These are phyloP conservation scores for Salpingus planirostris DNA, from an alignment of 2,888 invertebrate genomes.

Conservation along the genomic window DNA sequence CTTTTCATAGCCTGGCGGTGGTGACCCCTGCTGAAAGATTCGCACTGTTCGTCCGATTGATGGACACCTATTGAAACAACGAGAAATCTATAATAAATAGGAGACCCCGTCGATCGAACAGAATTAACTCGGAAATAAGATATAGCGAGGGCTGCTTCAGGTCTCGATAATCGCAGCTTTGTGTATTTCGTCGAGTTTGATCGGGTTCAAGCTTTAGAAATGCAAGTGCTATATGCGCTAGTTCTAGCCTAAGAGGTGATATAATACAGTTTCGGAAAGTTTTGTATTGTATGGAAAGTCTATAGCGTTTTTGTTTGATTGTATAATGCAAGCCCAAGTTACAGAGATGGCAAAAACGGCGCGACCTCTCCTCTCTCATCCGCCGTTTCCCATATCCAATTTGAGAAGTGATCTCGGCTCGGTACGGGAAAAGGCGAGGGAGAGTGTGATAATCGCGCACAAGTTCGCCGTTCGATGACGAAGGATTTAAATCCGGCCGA, in stretches of 20 bases:
- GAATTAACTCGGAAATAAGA: slow-evolving; percentile 6
- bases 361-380: too few species aligned
- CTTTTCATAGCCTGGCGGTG: slow-evolving; percentile 44
- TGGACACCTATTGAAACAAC: slow-evolving; percentile 23
- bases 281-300: slow-evolving; percentile 8
- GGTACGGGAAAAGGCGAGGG: too few species aligned
- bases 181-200: too few species aligned
- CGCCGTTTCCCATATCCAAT: too few species aligned
- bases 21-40: slow-evolving; percentile 38
- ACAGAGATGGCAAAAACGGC: too few species aligned
- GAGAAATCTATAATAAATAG: too few species aligned
- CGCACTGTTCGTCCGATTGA: slow-evolving; percentile 34
- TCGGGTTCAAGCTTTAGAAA: slow-evolving; percentile 8
- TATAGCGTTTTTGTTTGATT: neutral
- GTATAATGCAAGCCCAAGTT: too few species aligned
- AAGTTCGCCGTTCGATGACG: too few species aligned
- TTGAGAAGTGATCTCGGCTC: too few species aligned
- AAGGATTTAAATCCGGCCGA: too few species aligned
- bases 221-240: slow-evolving; percentile 16
- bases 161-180: too few species aligned
- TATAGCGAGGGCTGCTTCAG: slow-evolving; percentile 2
- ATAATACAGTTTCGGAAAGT: slow-evolving; percentile 13
- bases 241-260: slow-evolving; percentile 9
- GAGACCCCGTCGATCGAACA: slow-evolving; percentile 5
- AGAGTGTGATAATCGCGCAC: too few species aligned